Evolutionary conservation across 2,888 invertebrate genomes (phyloP).

Genomic region (Archips xylosteana): DNA sequence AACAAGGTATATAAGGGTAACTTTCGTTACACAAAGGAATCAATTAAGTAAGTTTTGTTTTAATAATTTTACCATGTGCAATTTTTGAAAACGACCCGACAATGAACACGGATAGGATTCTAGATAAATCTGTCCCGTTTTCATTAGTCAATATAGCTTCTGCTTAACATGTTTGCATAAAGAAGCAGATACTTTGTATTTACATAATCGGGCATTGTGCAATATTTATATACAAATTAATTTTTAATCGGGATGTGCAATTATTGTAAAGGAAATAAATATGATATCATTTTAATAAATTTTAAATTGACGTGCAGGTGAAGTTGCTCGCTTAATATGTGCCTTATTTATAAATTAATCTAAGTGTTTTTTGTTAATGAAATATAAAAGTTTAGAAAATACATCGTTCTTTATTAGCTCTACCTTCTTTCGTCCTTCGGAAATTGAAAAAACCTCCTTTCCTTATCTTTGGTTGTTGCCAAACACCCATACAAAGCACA

Average conservation of each 20-base stretch:
- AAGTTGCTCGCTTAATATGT: constrained; percentile 36
- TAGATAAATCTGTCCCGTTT: too few relatives aligned
- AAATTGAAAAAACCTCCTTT: too few relatives aligned
- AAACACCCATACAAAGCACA: too few relatives aligned
- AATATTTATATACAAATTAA: constrained; percentile 32
- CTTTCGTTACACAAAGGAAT: too few relatives aligned
- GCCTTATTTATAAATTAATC: constrained; percentile 38
- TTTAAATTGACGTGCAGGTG: background rate
- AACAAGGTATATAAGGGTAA: too few relatives aligned
- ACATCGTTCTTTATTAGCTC: background rate
- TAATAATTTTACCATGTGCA: too few relatives aligned
- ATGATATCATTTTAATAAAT: background rate
- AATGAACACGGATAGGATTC: background rate
- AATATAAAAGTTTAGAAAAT: background rate
- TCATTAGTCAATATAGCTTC: background rate
- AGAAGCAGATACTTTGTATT: too few relatives aligned
- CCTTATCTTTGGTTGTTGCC: too few relatives aligned
- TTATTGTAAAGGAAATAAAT: constrained; percentile 28
- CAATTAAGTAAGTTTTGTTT: too few relatives aligned
- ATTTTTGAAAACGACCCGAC: background rate
- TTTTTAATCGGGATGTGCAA: constrained; percentile 46
- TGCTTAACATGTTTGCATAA: background rate
- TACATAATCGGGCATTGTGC: constrained; percentile 35
- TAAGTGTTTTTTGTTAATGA: constrained; percentile 28
- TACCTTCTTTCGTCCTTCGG: too few relatives aligned